Conservation (phyloP, 2,797 vertebrate species). For the Melanotaenia boesemani region DNA sequence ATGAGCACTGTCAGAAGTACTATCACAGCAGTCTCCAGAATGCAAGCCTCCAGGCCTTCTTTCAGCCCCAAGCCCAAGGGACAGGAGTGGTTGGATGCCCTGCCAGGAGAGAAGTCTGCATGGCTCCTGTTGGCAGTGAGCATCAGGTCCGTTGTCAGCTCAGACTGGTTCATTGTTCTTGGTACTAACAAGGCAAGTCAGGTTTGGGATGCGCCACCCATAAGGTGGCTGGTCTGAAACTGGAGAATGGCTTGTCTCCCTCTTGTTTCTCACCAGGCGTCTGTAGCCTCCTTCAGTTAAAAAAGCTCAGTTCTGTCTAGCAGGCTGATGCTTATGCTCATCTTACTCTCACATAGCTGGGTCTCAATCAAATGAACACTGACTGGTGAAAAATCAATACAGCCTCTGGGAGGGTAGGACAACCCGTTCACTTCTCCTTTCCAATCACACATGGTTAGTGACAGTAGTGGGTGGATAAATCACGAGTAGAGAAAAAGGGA, state of each 20-base stretch:
- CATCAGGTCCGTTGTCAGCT: conserved; percentile 81
- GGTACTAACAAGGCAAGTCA: conserved; percentile 67
- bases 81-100: conserved; percentile 91
- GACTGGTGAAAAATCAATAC: conserved; percentile 78
- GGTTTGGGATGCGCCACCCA: conserved; percentile 56
- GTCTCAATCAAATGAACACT: conserved; percentile 83
- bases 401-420: conserved; percentile 59
- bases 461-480: conserved; percentile 55
- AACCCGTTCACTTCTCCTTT: conserved; percentile 61
- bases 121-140: conserved; percentile 86
- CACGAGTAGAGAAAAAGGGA: conserved; percentile 18
- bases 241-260: conserved; percentile 52
- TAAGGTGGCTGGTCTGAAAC: conserved; percentile 64
- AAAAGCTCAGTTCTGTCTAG: conserved; percentile 73
- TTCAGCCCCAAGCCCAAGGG: conserved; percentile 95
- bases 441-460: conserved; percentile 78
- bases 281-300: conserved; percentile 66
- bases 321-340: conserved; percentile 70
- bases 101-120: conserved; percentile 72
- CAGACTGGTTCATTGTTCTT: conserved; percentile 94
- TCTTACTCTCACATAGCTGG: conserved; percentile 83
- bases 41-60: conserved; percentile 89
- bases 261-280: conserved; percentile 33
- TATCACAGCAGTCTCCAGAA: conserved; percentile 94
- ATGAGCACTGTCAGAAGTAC: conserved; percentile 95